Base-by-base conservation (phyloP, 92 coral and sea anemone genomes). In the Nematostella vectensis region DNA sequence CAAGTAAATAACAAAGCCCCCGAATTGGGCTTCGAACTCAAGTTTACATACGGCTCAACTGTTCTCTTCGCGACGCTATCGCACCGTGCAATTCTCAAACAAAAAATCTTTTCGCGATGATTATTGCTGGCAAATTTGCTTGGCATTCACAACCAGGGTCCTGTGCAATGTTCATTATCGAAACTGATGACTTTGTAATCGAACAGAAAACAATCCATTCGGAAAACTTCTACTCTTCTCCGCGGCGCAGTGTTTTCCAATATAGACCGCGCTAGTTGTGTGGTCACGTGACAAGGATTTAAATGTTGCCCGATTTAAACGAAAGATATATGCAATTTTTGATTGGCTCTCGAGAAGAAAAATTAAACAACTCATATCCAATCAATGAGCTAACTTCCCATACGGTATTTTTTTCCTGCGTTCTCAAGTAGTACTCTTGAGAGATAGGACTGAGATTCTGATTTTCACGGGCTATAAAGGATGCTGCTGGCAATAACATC, bases 261-360 rank as follows among this genome's bases (percentile, higher is more conserved):
- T 17, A 0, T 50, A 31, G 29, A 24, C 21, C 39, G 30, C 15
- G 27, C 1, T 31, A 27, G 1, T 29, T 17, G 25, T 30, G 29
- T 19, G 29, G 60, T 55, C 60, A 55, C 60, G 60, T 55, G 60
- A 55, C 60, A 16, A 12, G 45, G 60, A 11, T 23, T 36, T 36
- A 36, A 36, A 36, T n/a, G n/a, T n/a, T n/a, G n/a, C n/a, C n/a
- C n/a, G n/a, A n/a, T n/a, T n/a, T n/a, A n/a, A n/a, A n/a, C n/a
- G n/a, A n/a, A n/a, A n/a, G n/a, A n/a, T n/a, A n/a, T n/a, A n/a
- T n/a, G n/a, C n/a, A n/a, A n/a, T n/a, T n/a, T n/a, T n/a, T n/a
- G n/a, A n/a, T n/a, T n/a, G n/a, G n/a, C n/a, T n/a, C n/a, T n/a
- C n/a, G n/a, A n/a, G n/a, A n/a, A n/a, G n/a, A n/a, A n/a, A n/a